Evolutionary conservation across 2,888 invertebrate species (phyloP), one percentile per base, ranked within the genome.

Genomic region (Celastrina argiolus): DNA sequence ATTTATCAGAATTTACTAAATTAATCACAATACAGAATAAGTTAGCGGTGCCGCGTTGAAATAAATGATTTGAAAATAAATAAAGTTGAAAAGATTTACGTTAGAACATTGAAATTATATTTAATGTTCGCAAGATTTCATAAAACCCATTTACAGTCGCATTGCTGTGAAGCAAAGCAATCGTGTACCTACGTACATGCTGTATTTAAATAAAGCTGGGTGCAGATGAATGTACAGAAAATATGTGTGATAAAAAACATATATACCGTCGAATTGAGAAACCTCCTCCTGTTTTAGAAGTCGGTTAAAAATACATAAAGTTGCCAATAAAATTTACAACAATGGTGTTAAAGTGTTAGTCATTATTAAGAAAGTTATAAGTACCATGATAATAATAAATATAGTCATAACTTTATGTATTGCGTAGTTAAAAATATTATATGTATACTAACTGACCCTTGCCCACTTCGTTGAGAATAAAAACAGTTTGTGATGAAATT

Each of bases 71-170:
- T 2, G 6, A 12, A 36, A 61, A 61, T 12, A 59, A 66, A 42
- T 58, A 45, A 66, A 56, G 39, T 14, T 18, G 36, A 16, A 31
- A 42, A 65, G 58, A 59, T 42, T 58, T 65, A 36, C 16, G 10
- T 39, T 18, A 18, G 31, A 64, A 41, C 65, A 65, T 65, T 65
- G 41, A 65, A 65, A 65, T 58, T 58, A 56, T 42, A 41, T 41
- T 65, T 65, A 58, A 58, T 14, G 28, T 41, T 18, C 28, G 65
- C 65, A 58, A 65, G 65, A 58, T 58, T 65, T 26, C 42, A 65
- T 65, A 65, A 65, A 65, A 65, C 41, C 39, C 56, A 56, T 65
- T 65, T 65, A 65, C 65, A 65, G 65, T 58, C 39, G 58, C 65
- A 58, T 16, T 41, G 65, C 41, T 61, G 39, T 61, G 39, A 61